A percentile compares a stretch with the other conserved stretches of the same genome.
Conservation (phyloP, 2,888 invertebrate species). For the Plagiodera versicolora region DNA sequence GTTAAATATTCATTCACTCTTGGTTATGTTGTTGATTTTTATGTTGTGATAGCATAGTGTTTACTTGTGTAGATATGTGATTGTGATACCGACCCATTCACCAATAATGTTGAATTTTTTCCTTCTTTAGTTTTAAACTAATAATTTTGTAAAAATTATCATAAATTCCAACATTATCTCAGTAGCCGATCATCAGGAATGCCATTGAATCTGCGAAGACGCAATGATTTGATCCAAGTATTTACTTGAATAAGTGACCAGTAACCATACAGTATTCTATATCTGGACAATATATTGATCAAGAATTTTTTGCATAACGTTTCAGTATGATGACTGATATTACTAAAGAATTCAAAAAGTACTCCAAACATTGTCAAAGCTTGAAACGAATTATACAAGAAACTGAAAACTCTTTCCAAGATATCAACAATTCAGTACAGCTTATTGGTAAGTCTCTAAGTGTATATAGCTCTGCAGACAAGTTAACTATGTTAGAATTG, state of each 20-base stretch:
- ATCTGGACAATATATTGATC: background rate
- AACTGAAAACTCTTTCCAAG: slow-evolving; percentile 49
- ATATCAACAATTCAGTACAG: slow-evolving; percentile 48
- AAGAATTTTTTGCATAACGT: slow-evolving; percentile 4
- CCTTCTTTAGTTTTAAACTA: background rate
- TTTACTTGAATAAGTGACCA: background rate
- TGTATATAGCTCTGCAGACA: too few relatives aligned
- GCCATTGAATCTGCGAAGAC: background rate
- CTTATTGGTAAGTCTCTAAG: slow-evolving; percentile 47
- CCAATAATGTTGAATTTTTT: background rate
- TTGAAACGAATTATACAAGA: slow-evolving; percentile 50
- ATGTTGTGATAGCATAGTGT: background rate
- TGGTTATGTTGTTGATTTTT: background rate
- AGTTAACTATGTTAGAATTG: too few relatives aligned
- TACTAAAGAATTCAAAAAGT: slow-evolving; percentile 51
- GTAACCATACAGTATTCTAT: background rate
- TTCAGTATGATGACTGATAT: slow-evolving; percentile 43
- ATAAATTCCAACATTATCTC: background rate
- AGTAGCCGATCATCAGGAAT: background rate
- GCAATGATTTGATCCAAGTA: background rate
- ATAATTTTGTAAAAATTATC: background rate
- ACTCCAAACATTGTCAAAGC: slow-evolving; percentile 48
- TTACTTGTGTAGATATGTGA: background rate
- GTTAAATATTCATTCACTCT: background rate
- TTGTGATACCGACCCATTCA: background rate